phyloP scores from a whole-genome alignment of 2,888 invertebrate genomes.

The Cantharis lateralis region DNA sequence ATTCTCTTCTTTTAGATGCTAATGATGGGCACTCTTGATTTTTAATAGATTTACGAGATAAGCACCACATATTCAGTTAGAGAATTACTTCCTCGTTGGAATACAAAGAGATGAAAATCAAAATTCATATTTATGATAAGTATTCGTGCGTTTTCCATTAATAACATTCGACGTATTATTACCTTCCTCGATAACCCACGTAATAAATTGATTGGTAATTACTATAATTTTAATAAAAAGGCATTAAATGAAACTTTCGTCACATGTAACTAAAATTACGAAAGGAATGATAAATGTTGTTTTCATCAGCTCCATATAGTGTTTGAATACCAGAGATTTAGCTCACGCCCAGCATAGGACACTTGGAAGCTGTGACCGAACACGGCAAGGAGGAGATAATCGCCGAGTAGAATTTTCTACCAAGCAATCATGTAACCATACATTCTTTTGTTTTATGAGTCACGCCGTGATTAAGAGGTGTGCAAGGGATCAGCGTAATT shows the following conservation, averaged over 20 bases:
- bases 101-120: background rate
- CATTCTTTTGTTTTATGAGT: background rate
- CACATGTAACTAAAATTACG: background rate
- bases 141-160: background rate
- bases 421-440: background rate
- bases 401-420: background rate
- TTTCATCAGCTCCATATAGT: background rate
- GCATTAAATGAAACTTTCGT: background rate
- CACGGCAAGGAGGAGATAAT: background rate
- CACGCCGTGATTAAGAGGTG: background rate
- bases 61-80: background rate
- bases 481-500: background rate
- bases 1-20: background rate
- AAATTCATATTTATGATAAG: background rate
- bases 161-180: background rate
- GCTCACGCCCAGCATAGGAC: too few species aligned
- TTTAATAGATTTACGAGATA: background rate
- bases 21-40: background rate
- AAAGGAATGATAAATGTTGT: background rate
- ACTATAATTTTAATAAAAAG: background rate
- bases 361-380: background rate
- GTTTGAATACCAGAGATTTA: too few species aligned
- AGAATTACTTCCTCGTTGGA: background rate
- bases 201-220: background rate
- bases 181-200: background rate